Percentiles rank a stretch among this genome's conserved stretches.
Conservation (phyloP, 1,140 invertebrate species). For the Popillia japonica region DNA sequence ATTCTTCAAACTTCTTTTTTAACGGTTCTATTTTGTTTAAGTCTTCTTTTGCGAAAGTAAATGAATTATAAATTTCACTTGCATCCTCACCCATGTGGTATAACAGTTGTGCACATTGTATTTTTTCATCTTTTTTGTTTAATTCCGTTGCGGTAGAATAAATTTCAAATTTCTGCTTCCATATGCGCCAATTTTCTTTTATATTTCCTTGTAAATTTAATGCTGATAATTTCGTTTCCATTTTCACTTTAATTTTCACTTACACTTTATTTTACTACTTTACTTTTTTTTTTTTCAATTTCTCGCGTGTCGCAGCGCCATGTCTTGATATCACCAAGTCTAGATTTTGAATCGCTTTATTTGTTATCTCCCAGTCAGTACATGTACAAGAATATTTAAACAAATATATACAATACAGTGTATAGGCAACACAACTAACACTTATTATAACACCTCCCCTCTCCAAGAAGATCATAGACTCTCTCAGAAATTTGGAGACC, state of each 20-base stretch:
- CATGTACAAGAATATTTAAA: too few species aligned
- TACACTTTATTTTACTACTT: neutral
- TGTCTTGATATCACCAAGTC: neutral
- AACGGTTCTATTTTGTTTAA: neutral
- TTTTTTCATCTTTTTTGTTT: neutral
- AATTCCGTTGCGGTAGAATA: conserved; percentile 24
- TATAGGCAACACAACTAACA: too few species aligned
- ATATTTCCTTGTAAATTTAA: conserved; percentile 30
- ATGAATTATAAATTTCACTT: neutral
- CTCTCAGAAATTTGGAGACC: too few species aligned
- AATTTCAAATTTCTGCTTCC: conserved; percentile 25
- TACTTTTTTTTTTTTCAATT: neutral
- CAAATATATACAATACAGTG: too few species aligned
- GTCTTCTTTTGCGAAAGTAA: neutral
- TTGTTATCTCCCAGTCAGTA: too few species aligned
- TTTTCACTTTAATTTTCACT: neutral
- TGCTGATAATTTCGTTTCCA: neutral
- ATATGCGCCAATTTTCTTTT: conserved; percentile 29
- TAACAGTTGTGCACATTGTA: conserved; percentile 8
- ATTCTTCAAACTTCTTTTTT: neutral
- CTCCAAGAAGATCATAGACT: too few species aligned
- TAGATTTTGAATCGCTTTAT: too few species aligned
- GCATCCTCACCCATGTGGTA: neutral
- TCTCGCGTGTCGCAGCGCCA: neutral
- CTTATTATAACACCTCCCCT: too few species aligned